phyloP scores from a whole-genome alignment of 2,113 vertebrate species.

The Periophthalmus modestus region DNA sequence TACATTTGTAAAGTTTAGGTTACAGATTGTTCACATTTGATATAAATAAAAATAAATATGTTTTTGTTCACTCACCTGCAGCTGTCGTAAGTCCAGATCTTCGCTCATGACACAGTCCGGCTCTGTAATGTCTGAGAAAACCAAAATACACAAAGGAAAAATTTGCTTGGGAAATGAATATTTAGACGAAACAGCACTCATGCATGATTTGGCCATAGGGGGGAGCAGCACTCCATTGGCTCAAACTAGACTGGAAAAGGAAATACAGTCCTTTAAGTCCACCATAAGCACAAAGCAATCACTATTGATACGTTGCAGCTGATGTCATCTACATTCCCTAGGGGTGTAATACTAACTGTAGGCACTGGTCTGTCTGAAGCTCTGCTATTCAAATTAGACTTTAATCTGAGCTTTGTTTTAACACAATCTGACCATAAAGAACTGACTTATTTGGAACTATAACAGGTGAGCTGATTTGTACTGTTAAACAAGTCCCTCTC shows the following conservation, averaged over 20 bases:
- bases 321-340: too few relatives aligned
- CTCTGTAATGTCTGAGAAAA: constrained; percentile 7
- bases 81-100: constrained; percentile 64
- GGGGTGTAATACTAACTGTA: too few relatives aligned
- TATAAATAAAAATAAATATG: background rate
- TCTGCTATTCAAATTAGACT: too few relatives aligned
- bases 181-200: background rate
- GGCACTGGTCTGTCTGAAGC: too few relatives aligned
- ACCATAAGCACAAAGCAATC: background rate
- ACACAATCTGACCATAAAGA: too few relatives aligned
- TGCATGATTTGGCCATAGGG: background rate
- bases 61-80: constrained; percentile 63
- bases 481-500: too few relatives aligned
- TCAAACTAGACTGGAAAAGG: too few relatives aligned
- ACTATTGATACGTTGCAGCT: too few relatives aligned
- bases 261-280: too few relatives aligned
- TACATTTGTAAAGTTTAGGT: background rate
- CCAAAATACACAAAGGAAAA: background rate
- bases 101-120: constrained; percentile 55
- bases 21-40: background rate
- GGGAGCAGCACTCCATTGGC: background rate
- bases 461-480: too few relatives aligned
- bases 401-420: too few relatives aligned
- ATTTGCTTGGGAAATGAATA: background rate
- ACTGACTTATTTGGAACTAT: too few relatives aligned